Evolutionary conservation across 2,888 invertebrate species (phyloP).

Genomic region (Diplolepis rosae): DNA sequence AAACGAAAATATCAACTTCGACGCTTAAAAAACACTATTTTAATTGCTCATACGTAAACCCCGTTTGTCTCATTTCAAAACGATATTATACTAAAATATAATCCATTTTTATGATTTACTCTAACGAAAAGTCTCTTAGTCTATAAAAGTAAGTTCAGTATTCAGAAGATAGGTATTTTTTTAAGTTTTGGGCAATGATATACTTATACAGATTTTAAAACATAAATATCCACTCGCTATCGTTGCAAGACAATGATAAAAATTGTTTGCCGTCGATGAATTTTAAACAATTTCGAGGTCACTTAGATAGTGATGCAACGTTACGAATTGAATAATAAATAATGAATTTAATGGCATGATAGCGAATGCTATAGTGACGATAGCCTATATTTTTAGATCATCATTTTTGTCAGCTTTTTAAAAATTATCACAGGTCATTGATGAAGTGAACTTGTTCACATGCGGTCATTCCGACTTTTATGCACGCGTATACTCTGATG

Average conservation of each 20-base stretch:
- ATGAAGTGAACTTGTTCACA: slow-evolving; percentile 1
- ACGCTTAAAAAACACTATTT: no score
- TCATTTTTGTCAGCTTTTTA: neutral
- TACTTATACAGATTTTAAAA: no score
- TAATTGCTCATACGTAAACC: no score
- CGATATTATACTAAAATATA: no score
- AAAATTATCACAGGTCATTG: neutral
- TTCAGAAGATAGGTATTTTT: no score
- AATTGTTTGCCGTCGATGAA: neutral
- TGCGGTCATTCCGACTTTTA: neutral
- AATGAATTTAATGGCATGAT: neutral
- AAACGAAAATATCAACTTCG: no score
- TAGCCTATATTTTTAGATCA: neutral
- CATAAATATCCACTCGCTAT: no score
- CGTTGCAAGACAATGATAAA: neutral
- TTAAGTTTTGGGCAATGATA: no score
- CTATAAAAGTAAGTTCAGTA: no score
- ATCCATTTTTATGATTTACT: no score
- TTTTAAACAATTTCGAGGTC: neutral
- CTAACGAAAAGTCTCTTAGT: no score
- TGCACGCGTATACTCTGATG: slow-evolving; percentile 46
- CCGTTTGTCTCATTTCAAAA: no score
- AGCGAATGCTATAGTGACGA: neutral
- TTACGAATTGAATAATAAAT: neutral
- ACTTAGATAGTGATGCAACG: neutral